Evolutionary conservation across 2,888 invertebrate genomes (phyloP), one percentile per base, ranked within the genome.

Genomic region (Clanis bilineata): DNA sequence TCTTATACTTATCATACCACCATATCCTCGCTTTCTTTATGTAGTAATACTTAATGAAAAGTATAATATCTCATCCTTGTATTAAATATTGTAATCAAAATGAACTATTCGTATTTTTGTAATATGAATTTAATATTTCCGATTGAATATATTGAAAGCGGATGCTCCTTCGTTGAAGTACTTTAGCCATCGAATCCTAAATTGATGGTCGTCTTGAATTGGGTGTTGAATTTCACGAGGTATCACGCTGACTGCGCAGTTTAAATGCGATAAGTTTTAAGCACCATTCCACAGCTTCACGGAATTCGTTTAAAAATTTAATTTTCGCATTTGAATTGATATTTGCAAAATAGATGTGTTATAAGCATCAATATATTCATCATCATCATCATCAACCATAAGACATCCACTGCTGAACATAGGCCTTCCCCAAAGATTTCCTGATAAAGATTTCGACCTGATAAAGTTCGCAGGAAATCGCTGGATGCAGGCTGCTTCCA

Each of bases 171-270:
- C 10, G 7, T 57, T 18, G 32, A 12, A 28, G 43, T 44, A 28
- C 44, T 44, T 28, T 32, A 5, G 32, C 0, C 28, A 51, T 32
- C 32, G 51, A 32, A 51, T 32, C 60, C 56, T 69, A 76, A 76
- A 77, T 77, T 77, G 70, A 75, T 74, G 69, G 69, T 63, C 57
- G 61, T 63, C 65, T 64, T 64, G 66, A 62, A 61, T n/a, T n/a
- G n/a, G n/a, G n/a, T n/a, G n/a, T n/a, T n/a, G 63, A 59, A 74
- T 69, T 70, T 73, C 62, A 56, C 64, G 72, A 43, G 12, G 32
- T 12, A 69, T 76, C 75, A 75, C 68, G 73, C 71, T 74, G 73
- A 77, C 72, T 67, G 56, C 54, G 64, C 64, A 55, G 70, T 71
- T 74, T 68, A 51, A 67, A 66, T 67, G 54, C 60, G 63, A 73